phyloP scores from a whole-genome alignment of 2,113 vertebrate genomes.

The Cercocebus atys region DNA sequence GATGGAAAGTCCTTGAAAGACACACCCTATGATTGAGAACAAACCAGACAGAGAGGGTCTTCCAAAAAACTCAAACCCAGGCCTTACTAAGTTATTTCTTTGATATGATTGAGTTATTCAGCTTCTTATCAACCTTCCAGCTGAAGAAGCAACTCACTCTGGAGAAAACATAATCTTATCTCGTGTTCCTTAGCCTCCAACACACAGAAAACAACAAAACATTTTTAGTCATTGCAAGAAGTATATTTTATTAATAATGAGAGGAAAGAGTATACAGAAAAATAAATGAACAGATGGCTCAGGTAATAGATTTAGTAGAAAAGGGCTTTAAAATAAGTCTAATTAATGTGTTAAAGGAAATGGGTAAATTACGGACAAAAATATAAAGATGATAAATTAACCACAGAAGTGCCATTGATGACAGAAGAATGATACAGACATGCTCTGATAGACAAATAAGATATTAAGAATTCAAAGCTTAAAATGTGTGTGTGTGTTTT shows the following conservation, averaged over 20 bases:
- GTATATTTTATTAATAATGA: background rate
- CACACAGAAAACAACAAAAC: background rate
- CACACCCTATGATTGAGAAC: background rate
- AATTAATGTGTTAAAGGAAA: background rate
- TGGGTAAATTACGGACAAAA: background rate
- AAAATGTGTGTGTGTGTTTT: background rate
- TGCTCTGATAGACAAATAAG: background rate
- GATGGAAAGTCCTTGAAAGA: background rate
- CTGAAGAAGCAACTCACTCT: background rate
- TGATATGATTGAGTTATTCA: background rate
- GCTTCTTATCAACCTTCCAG: background rate
- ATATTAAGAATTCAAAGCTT: background rate
- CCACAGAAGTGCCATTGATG: background rate
- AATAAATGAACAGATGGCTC: background rate
- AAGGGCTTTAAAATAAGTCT: background rate
- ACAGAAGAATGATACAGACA: background rate
- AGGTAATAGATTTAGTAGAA: background rate
- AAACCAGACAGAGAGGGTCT: background rate
- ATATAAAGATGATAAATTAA: background rate
- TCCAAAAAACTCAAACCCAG: background rate
- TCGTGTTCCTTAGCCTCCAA: background rate
- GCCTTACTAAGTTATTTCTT: background rate
- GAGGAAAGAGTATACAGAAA: background rate
- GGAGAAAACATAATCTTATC: background rate
- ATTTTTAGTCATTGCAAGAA: background rate